Conservation (phyloP, 92 coral and sea anemone species). For the Muricea muricata region DNA sequence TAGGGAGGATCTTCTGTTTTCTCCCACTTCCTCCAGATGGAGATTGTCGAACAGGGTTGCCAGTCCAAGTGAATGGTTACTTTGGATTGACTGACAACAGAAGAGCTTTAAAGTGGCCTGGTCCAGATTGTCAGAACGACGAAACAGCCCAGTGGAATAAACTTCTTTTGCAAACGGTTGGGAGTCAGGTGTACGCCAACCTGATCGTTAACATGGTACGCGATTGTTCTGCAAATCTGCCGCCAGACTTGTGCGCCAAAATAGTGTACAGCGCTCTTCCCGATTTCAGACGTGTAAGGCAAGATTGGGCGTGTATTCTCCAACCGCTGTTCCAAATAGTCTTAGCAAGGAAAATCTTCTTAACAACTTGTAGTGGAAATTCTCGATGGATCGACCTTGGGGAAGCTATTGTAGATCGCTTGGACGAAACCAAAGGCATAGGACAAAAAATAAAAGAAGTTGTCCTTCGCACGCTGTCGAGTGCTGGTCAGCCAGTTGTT, state of each 20-base stretch:
- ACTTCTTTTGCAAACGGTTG: slow-evolving; percentile 69
- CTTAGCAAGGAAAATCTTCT: slow-evolving; percentile 49
- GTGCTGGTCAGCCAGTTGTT: slow-evolving; percentile 80
- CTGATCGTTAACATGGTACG: slow-evolving; percentile 58
- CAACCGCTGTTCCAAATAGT: slow-evolving; percentile 62
- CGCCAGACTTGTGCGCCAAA: slow-evolving; percentile 39
- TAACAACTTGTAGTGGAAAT: slow-evolving; percentile 42
- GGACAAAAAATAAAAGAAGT: slow-evolving; percentile 30
- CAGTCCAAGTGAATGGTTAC: slow-evolving; percentile 90
- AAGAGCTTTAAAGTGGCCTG: slow-evolving; percentile 93
- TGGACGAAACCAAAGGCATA: slow-evolving; percentile 28
- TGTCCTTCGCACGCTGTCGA: slow-evolving; percentile 59
- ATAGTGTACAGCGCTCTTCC: slow-evolving; percentile 80
- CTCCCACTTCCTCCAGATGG: slow-evolving; percentile 95
- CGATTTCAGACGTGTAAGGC: slow-evolving; percentile 47
- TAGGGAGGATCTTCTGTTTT: slow-evolving; percentile 91
- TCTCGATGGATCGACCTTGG: slow-evolving; percentile 69
- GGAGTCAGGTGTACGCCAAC: slow-evolving; percentile 72
- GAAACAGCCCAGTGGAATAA: slow-evolving; percentile 91
- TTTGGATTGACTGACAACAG: slow-evolving; percentile 97
- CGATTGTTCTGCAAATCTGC: slow-evolving; percentile 3
- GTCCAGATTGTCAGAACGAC: slow-evolving; percentile 87
- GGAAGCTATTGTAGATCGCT: slow-evolving; percentile 66
- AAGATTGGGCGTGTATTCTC: slow-evolving; percentile 75
- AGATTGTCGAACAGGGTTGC: slow-evolving; percentile 83